Conservation (phyloP, 2,113 vertebrate species). For the Todiramphus saurophagus region DNA sequence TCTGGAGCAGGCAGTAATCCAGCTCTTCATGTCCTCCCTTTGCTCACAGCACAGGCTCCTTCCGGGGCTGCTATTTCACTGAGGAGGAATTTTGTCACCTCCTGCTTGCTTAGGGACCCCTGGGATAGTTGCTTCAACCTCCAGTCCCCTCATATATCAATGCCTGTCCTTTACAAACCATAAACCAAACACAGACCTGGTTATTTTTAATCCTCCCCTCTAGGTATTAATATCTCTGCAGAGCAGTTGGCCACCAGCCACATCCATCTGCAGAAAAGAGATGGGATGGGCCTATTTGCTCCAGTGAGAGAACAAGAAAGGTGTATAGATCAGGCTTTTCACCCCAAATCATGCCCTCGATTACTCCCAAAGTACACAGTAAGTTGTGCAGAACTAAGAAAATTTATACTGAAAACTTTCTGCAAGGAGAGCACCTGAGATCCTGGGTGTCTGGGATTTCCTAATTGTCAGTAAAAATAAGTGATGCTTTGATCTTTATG, state of each 20-base stretch:
- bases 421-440: not conserved
- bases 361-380: not conserved
- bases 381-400: not conserved
- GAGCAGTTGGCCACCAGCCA: not conserved
- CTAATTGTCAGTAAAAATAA: not conserved
- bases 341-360: not conserved
- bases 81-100: accelerated
- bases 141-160: not conserved
- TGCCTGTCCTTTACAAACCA: not conserved
- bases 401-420: not conserved
- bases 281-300: not conserved
- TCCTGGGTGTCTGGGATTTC: not conserved
- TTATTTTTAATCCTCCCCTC: not conserved
- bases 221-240: not conserved
- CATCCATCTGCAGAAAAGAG: not conserved
- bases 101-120: accelerated
- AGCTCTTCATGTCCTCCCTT: not conserved
- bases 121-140: not conserved
- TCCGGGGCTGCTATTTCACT: not conserved
- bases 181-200: not conserved
- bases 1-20: too few relatives aligned
- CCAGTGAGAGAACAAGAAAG: not conserved
- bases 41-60: accelerated
- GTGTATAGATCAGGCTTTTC: not conserved
- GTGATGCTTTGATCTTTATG: too few relatives aligned